Base-by-base conservation (phyloP, 2,888 invertebrate species). In the Erebia aethiops region DNA sequence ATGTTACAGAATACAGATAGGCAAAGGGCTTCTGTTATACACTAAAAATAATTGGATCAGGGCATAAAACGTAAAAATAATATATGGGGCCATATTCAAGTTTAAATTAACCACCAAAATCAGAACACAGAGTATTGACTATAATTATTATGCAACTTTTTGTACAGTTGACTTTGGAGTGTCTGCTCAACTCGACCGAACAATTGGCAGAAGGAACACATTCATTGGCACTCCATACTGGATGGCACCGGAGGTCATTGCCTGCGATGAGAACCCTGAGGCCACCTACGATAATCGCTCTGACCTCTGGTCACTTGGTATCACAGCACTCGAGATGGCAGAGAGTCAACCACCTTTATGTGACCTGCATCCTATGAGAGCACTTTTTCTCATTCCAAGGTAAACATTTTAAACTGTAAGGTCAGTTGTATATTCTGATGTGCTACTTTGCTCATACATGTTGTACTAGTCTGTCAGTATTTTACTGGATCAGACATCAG, bases 171-270 rank as follows among this genome's bases (percentile, higher is more conserved):
- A 99, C 94, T 99, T 99, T 94, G 99, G 99, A 85, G 99, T 99
- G 72, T 99, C 99, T 77, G 99, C 99, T 77, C 99, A 99, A 93
- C 94, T 99, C 86, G 99, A 99, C 94, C 96, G 99, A 84, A 99
- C 99, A 78, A 99, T 99, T 90, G 99, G 99, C 74, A 95, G 99
- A 81, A 95, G 99, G 84, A 99, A 99, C 92, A 99, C 99, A 61
- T 99, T 99, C 88, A 99, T 99, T 83, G 99, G 99, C 77, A 98
- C 98, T 18, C 98, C 98, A 10, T 98, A 98, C 88, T 98, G 98
- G 98, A 99, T 99, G 99, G 99, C 99, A 56, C 99, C 99, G 2
- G 99, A 99, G 94, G 99, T 99, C 63, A 99, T 99, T 84, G 99
- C 99, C 70, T 99, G 99, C 92, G 99, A 99, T 93, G 99, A 99